These are phyloP conservation scores for Boulengeromyrus knoepffleri DNA, from an alignment of 2,113 vertebrate species.

Conservation along the genomic window DNA sequence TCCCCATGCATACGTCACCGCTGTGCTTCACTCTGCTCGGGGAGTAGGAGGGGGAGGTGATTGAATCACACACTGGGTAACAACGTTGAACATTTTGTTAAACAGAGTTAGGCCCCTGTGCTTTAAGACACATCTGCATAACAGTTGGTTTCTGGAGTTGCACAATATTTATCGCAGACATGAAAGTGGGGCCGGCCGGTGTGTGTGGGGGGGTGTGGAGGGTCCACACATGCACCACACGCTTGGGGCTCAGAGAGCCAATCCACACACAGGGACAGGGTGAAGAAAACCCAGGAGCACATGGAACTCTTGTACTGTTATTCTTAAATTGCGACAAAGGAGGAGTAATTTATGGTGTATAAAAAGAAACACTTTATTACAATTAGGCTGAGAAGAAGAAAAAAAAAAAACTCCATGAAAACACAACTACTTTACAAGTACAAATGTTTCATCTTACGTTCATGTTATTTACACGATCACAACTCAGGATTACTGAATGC, in stretches of 20 bases:
- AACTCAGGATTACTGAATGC: conserved; percentile 51
- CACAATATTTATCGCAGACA: background rate
- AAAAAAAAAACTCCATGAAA: conserved; percentile 58
- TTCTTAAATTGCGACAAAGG: background rate
- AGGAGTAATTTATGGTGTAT: conserved; percentile 44
- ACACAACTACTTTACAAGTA: conserved; percentile 83
- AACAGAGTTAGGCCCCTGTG: background rate
- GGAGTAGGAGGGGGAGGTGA: background rate
- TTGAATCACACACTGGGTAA: background rate
- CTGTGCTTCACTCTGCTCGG: background rate
- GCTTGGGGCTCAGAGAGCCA: background rate
- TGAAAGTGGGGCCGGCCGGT: background rate
- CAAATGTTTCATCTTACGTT: conserved; percentile 65
- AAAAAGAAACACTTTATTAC: conserved; percentile 89
- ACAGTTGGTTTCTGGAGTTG: background rate
- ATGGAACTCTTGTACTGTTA: background rate
- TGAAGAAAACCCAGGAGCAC: background rate
- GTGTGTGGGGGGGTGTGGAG: too few relatives aligned
- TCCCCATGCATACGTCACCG: background rate
- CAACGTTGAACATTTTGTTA: background rate
- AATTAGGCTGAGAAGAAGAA: conserved; percentile 62
- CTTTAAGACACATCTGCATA: background rate
- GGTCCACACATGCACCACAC: background rate
- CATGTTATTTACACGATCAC: conserved; percentile 69
- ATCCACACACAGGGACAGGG: background rate